Evolutionary conservation across 2,113 vertebrate genomes (phyloP), one percentile per base, ranked within the genome.

Genomic region (Scomber japonicus): DNA sequence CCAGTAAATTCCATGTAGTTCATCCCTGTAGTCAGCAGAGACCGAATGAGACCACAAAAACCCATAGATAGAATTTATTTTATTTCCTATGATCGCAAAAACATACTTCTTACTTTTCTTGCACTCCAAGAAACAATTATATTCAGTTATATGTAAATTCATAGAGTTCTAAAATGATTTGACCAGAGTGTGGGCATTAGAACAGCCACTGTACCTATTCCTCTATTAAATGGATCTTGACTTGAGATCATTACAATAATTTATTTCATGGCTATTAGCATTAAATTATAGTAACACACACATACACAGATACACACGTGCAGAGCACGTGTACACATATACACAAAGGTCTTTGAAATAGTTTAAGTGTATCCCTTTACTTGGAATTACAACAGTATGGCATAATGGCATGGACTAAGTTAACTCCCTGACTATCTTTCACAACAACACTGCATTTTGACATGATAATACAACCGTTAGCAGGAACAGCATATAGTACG

Each of bases 51-150:
- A 64, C 78, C 83, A 83, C 87, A 77, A 21, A 74, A 17, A 54
- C 57, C 14, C 62, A 79, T 91, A 87, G 95, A 95, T 96, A 96
- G 93, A 95, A 87, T 93, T 92, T 92, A 81, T 95, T 92, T 96
- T 96, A 96, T 97, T 97, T 96, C 94, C 95, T 96, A 92, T 95
- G 89, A 94, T 93, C 13, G 94, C 90, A 94, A 95, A 96, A 94
- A 96, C 90, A 96, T 93, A 94, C 91, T 84, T 83, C 91, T 92
- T 94, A 95, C 90, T 94, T 94, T 95, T 94, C 81, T 95, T 88
- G 82, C 94, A 94, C 95, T 93, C 88, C 65, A 49, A 89, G 78
- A 90, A 87, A 96, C 86, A 94, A 94, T 94, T 94, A 93, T 94
- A 94, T 83, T 89, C 91, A 95, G 66, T 86, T 76, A 57, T 73